Evolutionary conservation across 2,888 invertebrate genomes (phyloP), one percentile per base, ranked within the genome.

Genomic region (Aricia artaxerxes): DNA sequence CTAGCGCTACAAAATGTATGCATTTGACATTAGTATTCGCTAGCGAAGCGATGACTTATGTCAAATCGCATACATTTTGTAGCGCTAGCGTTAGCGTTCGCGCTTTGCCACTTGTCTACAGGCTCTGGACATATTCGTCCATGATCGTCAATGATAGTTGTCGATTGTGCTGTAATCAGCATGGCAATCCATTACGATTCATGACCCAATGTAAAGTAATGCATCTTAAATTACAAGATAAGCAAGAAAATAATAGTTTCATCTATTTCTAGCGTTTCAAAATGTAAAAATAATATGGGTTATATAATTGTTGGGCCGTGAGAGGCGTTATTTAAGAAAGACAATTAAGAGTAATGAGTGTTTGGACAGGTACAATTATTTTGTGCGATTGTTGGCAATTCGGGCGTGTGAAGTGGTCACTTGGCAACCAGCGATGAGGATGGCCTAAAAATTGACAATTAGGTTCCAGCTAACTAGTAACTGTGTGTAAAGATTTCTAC

Each of bases 291-390:
- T 64, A 64, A 64, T 64, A 31, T 64, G 64, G 64, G 64, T 64
- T 69, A 38, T 69, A 69, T 69, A 69, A 69, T 38, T 69, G 35
- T 69, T 69, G 69, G 35, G 69, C 35, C 69, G 69, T 69, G 69
- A 69, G 69, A 69, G 35, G 35, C 69, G 16, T 69, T 31, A 61
- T 24, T 60, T 7, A 64, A 31, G 64, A 64, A 64, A 24, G 31
- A 64, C 31, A 38, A 69, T 69, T 69, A 69, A 38, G 35, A 69
- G 24, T 64, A 64, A 64, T 64, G 64, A 64, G 13, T 69, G 38
- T 69, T 69, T 38, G 69, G 69, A 69, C 64, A 35, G 64, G 64
- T 35, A 35, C 35, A 35, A 35, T 64, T 64, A 6, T 61, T 61
- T 24, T 61, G 61, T 61, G 61, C 31, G 11, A 9, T 69, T 35